Evolutionary conservation across 2,888 invertebrate species (phyloP), one percentile per base, ranked within the genome.

Genomic region (Notodonta ziczac): DNA sequence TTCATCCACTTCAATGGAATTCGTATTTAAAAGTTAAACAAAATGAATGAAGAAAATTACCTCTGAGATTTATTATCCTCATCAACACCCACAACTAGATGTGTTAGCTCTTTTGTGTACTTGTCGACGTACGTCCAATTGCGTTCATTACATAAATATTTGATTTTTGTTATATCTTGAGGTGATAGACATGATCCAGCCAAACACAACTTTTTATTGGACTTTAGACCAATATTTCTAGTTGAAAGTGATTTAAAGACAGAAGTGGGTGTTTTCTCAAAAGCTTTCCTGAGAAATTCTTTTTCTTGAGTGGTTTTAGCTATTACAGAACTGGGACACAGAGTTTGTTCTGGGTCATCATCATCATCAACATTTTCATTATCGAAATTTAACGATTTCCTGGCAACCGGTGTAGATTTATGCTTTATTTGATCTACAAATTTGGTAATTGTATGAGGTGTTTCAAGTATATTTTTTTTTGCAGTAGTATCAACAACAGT

Each of bases 51-150:
- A 50, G 14, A 10, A 12, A 50, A 16, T 58, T 79, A 93, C 93
- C 94, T 88, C 73, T 91, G 88, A 9, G 91, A 85, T 66, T 79
- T 87, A 46, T 88, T 89, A 59, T 90, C 87, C 12, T 90, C 87
- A 73, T 93, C 92, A 6, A 91, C 91, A 50, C 85, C 80, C 8
- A 94, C 91, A 57, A 94, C 88, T 51, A 94, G 77, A 82, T 94
- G 94, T 5, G 93, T 92, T 60, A 94, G 61, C 9, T 78, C 81
- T 4, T 80, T 77, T 3, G 54, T 54, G 39, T 87, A 94, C 63
- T 86, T 87, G 12, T 90, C 87, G 0, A 83, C 72, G 65, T 83
- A 90, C n/a, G 65, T 81, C 93, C 83, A 82, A 55, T 80, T 78
- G 9, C 70, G 79, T 63, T 81, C 75, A 10, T 62, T 63, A 71